Evolutionary conservation across 2,888 invertebrate genomes (phyloP).

Genomic region (Blastobasis lacticolella): DNA sequence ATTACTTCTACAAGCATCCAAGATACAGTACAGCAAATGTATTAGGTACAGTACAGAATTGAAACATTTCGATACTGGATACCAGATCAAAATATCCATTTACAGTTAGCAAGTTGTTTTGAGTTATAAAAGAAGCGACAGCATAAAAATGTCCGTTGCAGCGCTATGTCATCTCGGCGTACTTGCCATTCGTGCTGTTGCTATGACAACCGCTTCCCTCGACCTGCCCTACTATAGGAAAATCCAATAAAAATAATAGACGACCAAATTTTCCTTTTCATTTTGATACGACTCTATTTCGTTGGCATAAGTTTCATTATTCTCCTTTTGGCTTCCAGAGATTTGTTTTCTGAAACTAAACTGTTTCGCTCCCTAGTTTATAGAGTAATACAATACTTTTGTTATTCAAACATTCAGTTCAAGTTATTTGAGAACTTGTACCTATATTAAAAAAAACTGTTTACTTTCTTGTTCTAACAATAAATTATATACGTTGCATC

Average conservation of each 20-base stretch:
- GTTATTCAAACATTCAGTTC: slow-evolving; percentile 20
- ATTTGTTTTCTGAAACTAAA: slow-evolving; percentile 28
- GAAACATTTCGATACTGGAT: too few species aligned
- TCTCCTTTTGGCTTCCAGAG: neutral
- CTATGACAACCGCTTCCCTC: slow-evolving; percentile 37
- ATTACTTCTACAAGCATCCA: too few species aligned
- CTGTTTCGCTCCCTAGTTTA: slow-evolving; percentile 40
- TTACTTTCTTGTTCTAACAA: too few species aligned
- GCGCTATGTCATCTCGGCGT: neutral
- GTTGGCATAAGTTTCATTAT: neutral
- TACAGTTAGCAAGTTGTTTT: too few species aligned
- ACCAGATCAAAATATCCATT: too few species aligned
- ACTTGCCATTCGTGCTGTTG: slow-evolving; percentile 35
- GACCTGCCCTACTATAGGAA: slow-evolving; percentile 46
- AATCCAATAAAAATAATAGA: slow-evolving; percentile 45
- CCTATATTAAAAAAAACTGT: too few species aligned
- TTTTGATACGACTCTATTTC: slow-evolving; percentile 8
- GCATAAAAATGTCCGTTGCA: neutral
- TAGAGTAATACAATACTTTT: slow-evolving; percentile 47
- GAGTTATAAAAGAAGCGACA: too few species aligned
- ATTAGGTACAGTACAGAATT: too few species aligned
- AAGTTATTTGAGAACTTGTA: too few species aligned
- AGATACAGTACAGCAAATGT: too few species aligned
- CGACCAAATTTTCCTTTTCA: slow-evolving; percentile 8
- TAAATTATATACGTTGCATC: too few species aligned